phyloP scores from a whole-genome alignment of 2,797 vertebrate genomes.

The Leptoclinus maculatus region DNA sequence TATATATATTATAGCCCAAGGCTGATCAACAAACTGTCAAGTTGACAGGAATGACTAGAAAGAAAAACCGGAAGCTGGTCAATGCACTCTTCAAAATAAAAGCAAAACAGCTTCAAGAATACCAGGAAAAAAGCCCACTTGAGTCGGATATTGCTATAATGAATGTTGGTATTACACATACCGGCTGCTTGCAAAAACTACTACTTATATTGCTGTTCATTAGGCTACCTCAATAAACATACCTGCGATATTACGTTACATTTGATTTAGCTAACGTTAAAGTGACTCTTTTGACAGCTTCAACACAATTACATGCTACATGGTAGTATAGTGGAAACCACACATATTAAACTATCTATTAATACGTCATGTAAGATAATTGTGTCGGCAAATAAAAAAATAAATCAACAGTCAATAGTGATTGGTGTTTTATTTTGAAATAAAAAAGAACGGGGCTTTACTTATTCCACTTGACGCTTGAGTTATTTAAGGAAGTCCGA shows the following conservation, averaged over 20 bases:
- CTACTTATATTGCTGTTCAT: not conserved
- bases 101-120: not conserved
- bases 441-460: not conserved
- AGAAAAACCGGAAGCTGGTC: not conserved
- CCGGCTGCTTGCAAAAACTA: not conserved
- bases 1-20: not conserved
- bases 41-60: not conserved
- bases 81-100: conserved; percentile 22
- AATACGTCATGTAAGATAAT: not conserved
- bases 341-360: no score
- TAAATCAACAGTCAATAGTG: not conserved
- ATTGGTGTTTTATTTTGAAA: conserved; percentile 57
- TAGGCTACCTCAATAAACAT: not conserved
- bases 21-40: not conserved
- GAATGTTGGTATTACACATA: not conserved
- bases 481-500: conserved; percentile 64
- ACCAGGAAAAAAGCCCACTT: not conserved
- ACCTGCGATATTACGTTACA: not conserved
- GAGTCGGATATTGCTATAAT: no score
- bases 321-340: not conserved
- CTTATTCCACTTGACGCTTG: not conserved
- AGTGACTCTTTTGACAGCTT: not conserved
- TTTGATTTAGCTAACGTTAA: not conserved
- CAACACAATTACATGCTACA: not conserved
- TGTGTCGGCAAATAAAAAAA: not conserved